Percentiles rank a stretch among this genome's conserved stretches.
phyloP scores from a whole-genome alignment of 1,140 invertebrate genomes.

The Euura saliciscinereae region DNA sequence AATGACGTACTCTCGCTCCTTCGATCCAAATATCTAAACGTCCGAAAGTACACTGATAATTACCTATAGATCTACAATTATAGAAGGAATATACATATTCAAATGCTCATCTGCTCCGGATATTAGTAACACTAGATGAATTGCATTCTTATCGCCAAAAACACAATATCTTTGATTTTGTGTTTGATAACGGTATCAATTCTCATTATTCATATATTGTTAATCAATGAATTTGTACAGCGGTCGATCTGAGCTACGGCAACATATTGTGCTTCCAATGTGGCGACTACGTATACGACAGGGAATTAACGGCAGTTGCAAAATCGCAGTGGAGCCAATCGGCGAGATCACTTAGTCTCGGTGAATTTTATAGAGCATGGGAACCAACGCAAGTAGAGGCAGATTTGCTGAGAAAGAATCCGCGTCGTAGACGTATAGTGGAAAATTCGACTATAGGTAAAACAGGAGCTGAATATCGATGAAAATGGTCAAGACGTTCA shows the following conservation, averaged over 20 bases:
- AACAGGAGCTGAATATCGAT: conserved; percentile 10
- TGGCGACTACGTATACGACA: conserved; percentile 91
- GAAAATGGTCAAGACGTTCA: not conserved
- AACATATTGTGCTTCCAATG: conserved; percentile 92
- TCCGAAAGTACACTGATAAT: too few relatives aligned
- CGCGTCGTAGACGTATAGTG: conserved; percentile 78
- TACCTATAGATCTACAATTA: too few relatives aligned
- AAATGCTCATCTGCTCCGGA: too few relatives aligned
- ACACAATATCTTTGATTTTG: too few relatives aligned
- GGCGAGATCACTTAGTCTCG: conserved; percentile 69
- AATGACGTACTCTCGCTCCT: too few relatives aligned
- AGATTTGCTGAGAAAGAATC: conserved; percentile 71
- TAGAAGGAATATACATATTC: too few relatives aligned
- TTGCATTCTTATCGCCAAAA: too few relatives aligned
- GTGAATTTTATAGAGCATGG: conserved; percentile 78
- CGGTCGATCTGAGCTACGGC: conserved; percentile 87
- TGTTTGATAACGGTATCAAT: too few relatives aligned
- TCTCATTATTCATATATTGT: too few relatives aligned
- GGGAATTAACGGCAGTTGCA: conserved; percentile 68
- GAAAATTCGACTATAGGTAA: conserved; percentile 83
- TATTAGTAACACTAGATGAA: too few relatives aligned
- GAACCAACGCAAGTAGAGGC: conserved; percentile 78
- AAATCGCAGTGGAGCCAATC: conserved; percentile 66
- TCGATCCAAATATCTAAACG: too few relatives aligned
- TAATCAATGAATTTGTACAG: conserved; percentile 37